Base-by-base conservation (phyloP, 1,140 invertebrate genomes). In the Mesaphorura yosii region DNA sequence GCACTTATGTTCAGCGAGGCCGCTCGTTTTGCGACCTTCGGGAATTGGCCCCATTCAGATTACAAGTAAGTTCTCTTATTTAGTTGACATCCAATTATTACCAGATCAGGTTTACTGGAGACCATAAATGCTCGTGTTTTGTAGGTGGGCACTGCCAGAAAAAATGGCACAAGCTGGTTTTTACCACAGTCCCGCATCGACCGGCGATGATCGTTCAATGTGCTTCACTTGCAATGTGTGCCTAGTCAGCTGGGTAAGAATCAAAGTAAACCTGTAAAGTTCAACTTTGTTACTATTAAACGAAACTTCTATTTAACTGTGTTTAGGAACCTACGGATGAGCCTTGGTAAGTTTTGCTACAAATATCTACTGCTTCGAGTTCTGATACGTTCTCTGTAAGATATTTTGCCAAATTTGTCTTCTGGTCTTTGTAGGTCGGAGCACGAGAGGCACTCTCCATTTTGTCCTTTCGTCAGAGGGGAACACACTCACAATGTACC, bases 91-190 rank as follows among this genome's bases (percentile, higher is more conserved):
- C 1, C 42, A 7, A 12, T n/a, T 41, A 10, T 53, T 38, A n/a
- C n/a, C 47, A 38, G 48, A 38, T 55, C 44, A 3, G 27, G 7
- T 5, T 41, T 20, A 23, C 27, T 39, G 20, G 17, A 1, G 25
- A 41, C 17, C n/a, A 38, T 23, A 41, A 46, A 23, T 14, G 44
- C 57, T 48, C 37, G 19, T 31, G 42, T 47, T 50, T 45, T 58
- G 50, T 64, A 90, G 86, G 72, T 94, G 89, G 88, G 89, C 90
- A 6, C 69, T 92, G 53, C 90, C 91, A 1, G 86, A 89, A 57
- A 86, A 88, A 69, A 93, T 95, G 89, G 88, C 90, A 3, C 88
- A 93, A 68, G 90, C 89, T 25, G 91, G 91, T 1, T 94, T 95
- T 68, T 95, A 91, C 71, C 88, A 93, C 67, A 86, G 92, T 65